Base-by-base conservation (phyloP, 2,888 invertebrate species). In the Tenthredo distinguenda region DNA sequence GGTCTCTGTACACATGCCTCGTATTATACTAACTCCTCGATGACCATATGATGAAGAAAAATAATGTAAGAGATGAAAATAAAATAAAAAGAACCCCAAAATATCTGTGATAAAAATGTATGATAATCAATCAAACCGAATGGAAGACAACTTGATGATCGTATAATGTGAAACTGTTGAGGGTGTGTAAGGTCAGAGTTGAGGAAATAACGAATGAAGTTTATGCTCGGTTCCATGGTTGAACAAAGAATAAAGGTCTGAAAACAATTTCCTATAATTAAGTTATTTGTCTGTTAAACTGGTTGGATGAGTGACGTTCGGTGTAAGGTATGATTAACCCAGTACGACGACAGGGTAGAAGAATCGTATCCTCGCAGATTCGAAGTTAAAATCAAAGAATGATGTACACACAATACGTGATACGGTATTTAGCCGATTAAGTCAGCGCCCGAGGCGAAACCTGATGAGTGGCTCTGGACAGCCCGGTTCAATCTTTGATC, bases 221-320 rank as follows among this genome's bases (percentile, higher is more conserved):
- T 10, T 55, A 6, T 6, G 2, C 12, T 21, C n/a, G 76, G 71
- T 43, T 43, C 40, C 2, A 10, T 43, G 40, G 40, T 86, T 82
- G 47, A n/a, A n/a, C 7, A 62, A 62, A 62, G 2, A 12, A n/a
- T n/a, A 55, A 55, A 55, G n/a, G 62, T 10, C 26, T 9, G 2
- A 3, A 58, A 62, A 62, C 62, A 62, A 86, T 87, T 88, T 87
- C 86, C 85, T 88, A 85, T 88, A 87, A 89, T 88, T 84, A 88
- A 89, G 87, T 86, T 86, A 87, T 87, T 88, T 86, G 86, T 86
- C 83, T 68, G 82, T 34, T 85, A 82, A 85, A 85, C 81, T 68
- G 68, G n/a, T 82, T 6, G 65, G 47, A 85, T 85, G 86, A 86
- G 81, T 83, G 85, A 87, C 86, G 84, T 82, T 37, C 26, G 62